Percentiles rank a stretch among this genome's conserved stretches.
phyloP scores from a whole-genome alignment of 2,113 vertebrate species.

The Dissostichus mawsoni region DNA sequence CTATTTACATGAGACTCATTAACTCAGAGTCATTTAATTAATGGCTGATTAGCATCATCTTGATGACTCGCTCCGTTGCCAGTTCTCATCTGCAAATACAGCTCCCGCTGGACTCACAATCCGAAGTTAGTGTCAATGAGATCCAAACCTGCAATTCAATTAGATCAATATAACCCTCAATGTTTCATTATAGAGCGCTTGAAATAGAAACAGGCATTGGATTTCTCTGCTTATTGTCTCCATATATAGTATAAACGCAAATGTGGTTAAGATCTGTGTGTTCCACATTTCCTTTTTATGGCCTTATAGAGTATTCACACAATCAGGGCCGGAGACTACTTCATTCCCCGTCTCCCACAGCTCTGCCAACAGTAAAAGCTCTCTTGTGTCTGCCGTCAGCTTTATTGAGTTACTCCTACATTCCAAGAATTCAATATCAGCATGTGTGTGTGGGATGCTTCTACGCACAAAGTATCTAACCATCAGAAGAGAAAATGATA shows the following conservation, averaged over 20 bases:
- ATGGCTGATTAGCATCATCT: conserved; percentile 38
- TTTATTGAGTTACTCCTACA: conserved; percentile 39
- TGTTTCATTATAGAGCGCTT: conserved; percentile 30
- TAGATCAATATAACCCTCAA: conserved; percentile 54
- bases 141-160: conserved; percentile 42
- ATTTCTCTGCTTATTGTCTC: conserved; percentile 24
- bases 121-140: conserved; percentile 24
- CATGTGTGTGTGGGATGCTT: not conserved
- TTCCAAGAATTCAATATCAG: conserved; percentile 35
- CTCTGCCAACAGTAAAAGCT: conserved; percentile 44
- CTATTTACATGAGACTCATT: not conserved
- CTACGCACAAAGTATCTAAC: not conserved
- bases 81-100: conserved; percentile 41
- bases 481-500: conserved; percentile 1
- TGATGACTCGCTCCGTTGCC: conserved; percentile 30
- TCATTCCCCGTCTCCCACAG: conserved; percentile 41
- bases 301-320: conserved; percentile 8
- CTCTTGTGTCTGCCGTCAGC: conserved; percentile 38
- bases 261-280: conserved; percentile 12
- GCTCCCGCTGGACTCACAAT: conserved; percentile 25
- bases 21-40: conserved; percentile 34
- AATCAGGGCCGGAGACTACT: conserved; percentile 13
- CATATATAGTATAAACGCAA: not conserved
- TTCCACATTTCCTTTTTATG: conserved; percentile 32
- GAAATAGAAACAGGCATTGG: conserved; percentile 48